phyloP scores from a whole-genome alignment of 2,888 invertebrate species.

The Lamproptera curius region DNA sequence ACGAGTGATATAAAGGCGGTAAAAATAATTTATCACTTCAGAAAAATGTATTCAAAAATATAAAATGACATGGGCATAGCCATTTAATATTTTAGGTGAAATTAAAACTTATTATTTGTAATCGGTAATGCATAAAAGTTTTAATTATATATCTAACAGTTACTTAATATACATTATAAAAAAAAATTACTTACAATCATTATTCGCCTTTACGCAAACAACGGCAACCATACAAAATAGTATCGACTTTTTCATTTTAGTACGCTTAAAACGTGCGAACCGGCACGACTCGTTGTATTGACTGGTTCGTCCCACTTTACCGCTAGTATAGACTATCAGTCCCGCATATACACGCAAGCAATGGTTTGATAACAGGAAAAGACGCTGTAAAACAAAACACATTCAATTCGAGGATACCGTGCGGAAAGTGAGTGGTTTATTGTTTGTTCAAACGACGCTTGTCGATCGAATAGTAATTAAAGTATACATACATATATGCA shows the following conservation, averaged over 20 bases:
- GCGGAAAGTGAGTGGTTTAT: background rate
- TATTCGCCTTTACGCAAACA: background rate
- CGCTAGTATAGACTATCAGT: background rate
- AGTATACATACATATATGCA: too few species aligned
- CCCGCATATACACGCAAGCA: background rate
- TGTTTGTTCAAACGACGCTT: too few species aligned
- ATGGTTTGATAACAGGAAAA: conserved; percentile 4
- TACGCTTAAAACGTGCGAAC: conserved; percentile 1
- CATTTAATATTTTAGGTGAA: too few species aligned
- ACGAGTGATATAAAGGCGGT: too few species aligned
- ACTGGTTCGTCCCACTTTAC: conserved; percentile 1
- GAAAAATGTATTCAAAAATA: too few species aligned
- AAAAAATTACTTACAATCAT: conserved; percentile 11
- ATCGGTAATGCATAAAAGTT: too few species aligned
- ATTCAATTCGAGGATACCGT: background rate
- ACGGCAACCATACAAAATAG: background rate
- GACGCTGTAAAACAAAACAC: background rate
- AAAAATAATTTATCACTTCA: too few species aligned
- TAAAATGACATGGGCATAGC: too few species aligned
- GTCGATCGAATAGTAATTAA: too few species aligned
- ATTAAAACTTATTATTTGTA: too few species aligned
- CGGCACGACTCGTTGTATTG: background rate
- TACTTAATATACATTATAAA: background rate
- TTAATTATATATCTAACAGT: background rate
- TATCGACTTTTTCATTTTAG: background rate